phyloP scores from a whole-genome alignment of 2,113 vertebrate species.

The Aphelocoma coerulescens region DNA sequence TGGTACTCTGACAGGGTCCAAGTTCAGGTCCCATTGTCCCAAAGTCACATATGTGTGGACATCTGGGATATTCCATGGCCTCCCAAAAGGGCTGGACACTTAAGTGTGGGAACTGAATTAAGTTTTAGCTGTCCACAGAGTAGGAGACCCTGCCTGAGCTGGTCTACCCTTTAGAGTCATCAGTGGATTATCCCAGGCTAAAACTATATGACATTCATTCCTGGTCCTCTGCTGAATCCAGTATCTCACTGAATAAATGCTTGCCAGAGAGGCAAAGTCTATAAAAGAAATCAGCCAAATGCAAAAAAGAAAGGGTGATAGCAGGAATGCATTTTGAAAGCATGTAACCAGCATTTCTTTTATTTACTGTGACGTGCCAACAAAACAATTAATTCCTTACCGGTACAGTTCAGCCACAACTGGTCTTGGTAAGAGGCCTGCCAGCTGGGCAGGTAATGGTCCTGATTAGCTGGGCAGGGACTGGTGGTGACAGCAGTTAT shows the following conservation, averaged over 20 bases:
- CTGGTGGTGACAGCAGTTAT: not conserved
- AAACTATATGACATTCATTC: not conserved
- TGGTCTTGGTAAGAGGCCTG: not conserved
- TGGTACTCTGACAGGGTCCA: not conserved
- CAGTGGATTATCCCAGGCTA: not conserved
- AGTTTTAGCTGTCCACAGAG: not conserved
- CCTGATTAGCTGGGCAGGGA: not conserved
- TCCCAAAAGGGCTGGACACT: not conserved
- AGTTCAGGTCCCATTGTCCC: not conserved
- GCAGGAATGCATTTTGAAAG: not conserved
- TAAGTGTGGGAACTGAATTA: not conserved
- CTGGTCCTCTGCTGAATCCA: not conserved
- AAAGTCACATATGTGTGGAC: not conserved
- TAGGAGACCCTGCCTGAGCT: not conserved
- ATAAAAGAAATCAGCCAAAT: not conserved
- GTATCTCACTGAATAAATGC: not conserved
- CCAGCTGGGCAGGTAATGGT: not conserved
- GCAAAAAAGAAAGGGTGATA: not conserved
- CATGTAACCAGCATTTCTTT: not conserved
- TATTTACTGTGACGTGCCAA: not conserved
- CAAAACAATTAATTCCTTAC: not conserved
- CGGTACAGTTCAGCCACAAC: not conserved
- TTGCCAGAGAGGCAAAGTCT: not conserved
- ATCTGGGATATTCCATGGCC: not conserved
- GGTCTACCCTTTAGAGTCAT: not conserved